Evolutionary conservation across 2,888 invertebrate species (phyloP), one percentile per base, ranked within the genome.

Genomic region (Leptinotarsa peninsularis): DNA sequence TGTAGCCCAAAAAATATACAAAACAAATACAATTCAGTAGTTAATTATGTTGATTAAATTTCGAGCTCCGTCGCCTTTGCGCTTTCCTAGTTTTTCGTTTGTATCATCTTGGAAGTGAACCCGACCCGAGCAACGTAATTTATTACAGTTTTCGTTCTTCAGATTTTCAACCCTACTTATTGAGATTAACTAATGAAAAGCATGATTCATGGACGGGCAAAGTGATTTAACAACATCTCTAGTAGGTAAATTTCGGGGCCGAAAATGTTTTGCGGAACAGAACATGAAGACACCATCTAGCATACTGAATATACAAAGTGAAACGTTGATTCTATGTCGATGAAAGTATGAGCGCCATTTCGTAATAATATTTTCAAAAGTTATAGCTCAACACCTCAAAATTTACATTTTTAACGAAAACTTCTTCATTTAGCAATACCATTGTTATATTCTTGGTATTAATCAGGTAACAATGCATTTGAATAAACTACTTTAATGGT

Each of bases 171-270:
- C 83, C 83, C 82, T 84, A 84, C 84, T 84, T 83, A 84, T 83
- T 76, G 81, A 81, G 82, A 84, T 84, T 84, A 84, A 84, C 83
- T 84, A 84, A 84, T 84, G 83, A 84, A 84, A 84, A 83, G 83
- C 81, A 82, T 80, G 83, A 84, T 82, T 84, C 82, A 83, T 79
- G 79, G 54, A 67, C 67, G 72, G 69, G 52, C 67, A 71, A 70
- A 72, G 73, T 77, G 78, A 78, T 78, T 78, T 78, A 78, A 76
- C 76, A 76, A 75, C 75, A 72, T 67, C 74, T 76, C 76, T 78
- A 72, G 71, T 74, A 67, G 68, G 76, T 69, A 56, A 75, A 75
- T 75, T 72, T 70, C 66, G 67, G 43, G 49, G 49, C 17, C 58
- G 58, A 23, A 43, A 70, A 21, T 49, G 60, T 58, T 43, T 60